Base-by-base conservation (phyloP, 2,113 vertebrate species). In the Peromyscus maniculatus region DNA sequence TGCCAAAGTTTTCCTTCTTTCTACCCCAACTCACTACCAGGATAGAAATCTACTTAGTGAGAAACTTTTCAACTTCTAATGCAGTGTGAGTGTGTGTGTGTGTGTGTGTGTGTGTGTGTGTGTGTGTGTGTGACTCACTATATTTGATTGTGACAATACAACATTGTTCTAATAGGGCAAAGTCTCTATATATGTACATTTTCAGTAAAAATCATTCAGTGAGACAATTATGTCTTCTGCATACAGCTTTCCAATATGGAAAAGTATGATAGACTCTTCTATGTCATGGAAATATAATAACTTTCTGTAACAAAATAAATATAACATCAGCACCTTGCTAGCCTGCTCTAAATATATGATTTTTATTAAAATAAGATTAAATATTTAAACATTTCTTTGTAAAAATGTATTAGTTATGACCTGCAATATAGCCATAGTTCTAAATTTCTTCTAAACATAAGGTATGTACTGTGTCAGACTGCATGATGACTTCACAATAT, bases 291-390 rank as follows among this genome's bases (percentile, higher is more conserved):
- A 87, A 89, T 82, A 46, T 79, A 67, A 82, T 77, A 49, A 86
- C 12, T 94, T 97, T 96, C 94, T 66, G 59, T 87, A 91, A 89
- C 12, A 95, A 96, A 93, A 95, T 19, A 95, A 91, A 91, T 83
- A 82, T 0, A 94, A 19, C 78, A 43, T 97, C 80, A 95, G 82
- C 91, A 97, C 89, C 82, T 92, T 92, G 22, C 52, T 57, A 55
- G 21, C 12, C 67, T n/a, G 46, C 16, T 91, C 31, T 88, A 94
- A 98, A 98, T 91, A 95, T 94, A 93, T 91, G 72, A 97, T 96
- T 8, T 28, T 74, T 92, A 91, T 92, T 97, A 97, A 97, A 97
- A 97, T 43, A 43, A 93, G 91, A 96, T 96, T 96, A 98, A 97
- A 93, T 92, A 98, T 92, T 97, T 96, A 92, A 64, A 62, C 83